phyloP scores from a whole-genome alignment of 2,888 invertebrate genomes.

The Ochlodes sylvanus region DNA sequence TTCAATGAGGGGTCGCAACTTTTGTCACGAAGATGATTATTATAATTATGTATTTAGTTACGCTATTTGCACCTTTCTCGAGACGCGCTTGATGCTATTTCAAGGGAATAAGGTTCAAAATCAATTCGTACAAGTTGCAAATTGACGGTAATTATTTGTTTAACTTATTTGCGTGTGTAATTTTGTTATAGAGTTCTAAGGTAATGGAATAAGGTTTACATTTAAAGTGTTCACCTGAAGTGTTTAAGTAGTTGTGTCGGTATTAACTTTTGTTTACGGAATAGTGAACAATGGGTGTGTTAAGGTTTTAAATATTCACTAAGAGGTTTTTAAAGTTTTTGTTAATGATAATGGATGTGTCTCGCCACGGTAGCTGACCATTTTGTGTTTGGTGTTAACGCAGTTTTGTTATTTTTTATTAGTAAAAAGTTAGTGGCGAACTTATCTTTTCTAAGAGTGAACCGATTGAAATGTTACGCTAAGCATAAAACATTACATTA shows the following conservation, averaged over 20 bases:
- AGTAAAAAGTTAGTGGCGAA: too few species aligned
- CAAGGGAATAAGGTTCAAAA: constrained; percentile 26
- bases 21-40: constrained; percentile 60
- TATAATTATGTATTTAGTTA: constrained; percentile 42
- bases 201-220: constrained; percentile 3
- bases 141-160: constrained; percentile 15
- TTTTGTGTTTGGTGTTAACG: constrained; percentile 8
- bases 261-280: constrained; percentile 41
- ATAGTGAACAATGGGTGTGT: constrained; percentile 40
- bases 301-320: constrained; percentile 24
- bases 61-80: constrained; percentile 3
- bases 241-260: constrained; percentile 11
- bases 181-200: constrained; percentile 6
- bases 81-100: constrained; percentile 20
- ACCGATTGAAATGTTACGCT: too few species aligned
- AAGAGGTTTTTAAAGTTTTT: constrained; percentile 26
- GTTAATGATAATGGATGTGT: constrained; percentile 6
- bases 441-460: too few species aligned
- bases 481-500: too few species aligned
- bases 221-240: background rate
- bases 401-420: constrained; percentile 3
- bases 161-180: constrained; percentile 25
- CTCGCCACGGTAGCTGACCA: constrained; percentile 27
- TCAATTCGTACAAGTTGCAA: background rate
- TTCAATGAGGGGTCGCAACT: constrained; percentile 63